Percentiles rank a stretch among this genome's conserved stretches.
These are phyloP conservation scores for Eremophila alpestris DNA, from an alignment of 2,797 vertebrate genomes.

Conservation along the genomic window DNA sequence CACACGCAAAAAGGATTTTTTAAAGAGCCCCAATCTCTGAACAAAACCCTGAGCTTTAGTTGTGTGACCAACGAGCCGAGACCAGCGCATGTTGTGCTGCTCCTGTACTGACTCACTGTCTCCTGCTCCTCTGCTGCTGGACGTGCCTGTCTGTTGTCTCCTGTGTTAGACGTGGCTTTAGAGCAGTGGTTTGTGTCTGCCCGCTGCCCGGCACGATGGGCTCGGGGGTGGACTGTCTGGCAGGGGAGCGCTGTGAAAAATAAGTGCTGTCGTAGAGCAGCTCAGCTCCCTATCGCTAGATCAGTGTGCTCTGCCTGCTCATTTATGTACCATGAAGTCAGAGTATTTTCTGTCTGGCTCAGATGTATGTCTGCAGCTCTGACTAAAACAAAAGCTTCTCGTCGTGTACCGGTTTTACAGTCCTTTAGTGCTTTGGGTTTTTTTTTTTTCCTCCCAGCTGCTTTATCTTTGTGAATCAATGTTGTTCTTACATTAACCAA, in stretches of 20 bases:
- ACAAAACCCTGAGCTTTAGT: background rate
- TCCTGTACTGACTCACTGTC: conserved; percentile 26
- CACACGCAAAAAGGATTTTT: background rate
- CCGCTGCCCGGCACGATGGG: background rate
- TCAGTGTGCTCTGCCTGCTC: background rate
- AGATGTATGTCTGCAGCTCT: background rate
- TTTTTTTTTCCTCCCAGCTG: background rate
- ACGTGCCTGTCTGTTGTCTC: conserved; percentile 40
- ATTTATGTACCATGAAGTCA: background rate
- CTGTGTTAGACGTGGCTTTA: background rate
- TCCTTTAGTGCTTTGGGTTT: background rate
- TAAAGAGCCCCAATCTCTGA: background rate
- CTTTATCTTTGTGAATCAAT: background rate
- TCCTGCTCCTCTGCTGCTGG: background rate
- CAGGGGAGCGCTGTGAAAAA: background rate
- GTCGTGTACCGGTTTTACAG: background rate
- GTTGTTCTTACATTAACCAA: background rate
- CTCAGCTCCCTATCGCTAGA: background rate
- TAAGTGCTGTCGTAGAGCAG: background rate
- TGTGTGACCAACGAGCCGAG: background rate
- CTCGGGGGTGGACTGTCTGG: background rate
- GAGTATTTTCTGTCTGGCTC: conserved; percentile 13
- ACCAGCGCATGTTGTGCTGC: background rate
- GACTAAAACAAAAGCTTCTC: conserved; percentile 3
- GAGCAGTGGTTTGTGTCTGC: background rate